Percentiles rank a stretch among this genome's conserved stretches.
Evolutionary conservation across 1,140 invertebrate genomes (phyloP).

Genomic region (Musca vetustissima): DNA sequence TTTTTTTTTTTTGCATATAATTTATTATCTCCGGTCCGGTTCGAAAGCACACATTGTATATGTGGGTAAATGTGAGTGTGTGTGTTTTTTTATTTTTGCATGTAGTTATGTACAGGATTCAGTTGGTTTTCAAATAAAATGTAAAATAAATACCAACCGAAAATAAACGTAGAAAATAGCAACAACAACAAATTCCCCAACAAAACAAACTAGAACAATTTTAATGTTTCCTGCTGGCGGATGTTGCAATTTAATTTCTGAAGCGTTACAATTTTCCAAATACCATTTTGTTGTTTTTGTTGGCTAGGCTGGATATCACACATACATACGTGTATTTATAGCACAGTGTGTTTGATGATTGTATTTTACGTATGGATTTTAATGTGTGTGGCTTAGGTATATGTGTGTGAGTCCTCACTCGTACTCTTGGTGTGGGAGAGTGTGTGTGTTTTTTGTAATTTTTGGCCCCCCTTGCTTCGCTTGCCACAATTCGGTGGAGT

Average conservation of each 20-base stretch:
- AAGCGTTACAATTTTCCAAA: constrained; percentile 27
- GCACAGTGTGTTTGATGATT: neutral
- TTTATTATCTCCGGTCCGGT: constrained; percentile 3
- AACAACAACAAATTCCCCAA: too few species aligned
- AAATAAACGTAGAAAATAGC: too few species aligned
- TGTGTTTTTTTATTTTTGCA: neutral
- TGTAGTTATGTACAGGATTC: too few species aligned
- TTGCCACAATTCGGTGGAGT: neutral
- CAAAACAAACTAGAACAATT: constrained; percentile 25
- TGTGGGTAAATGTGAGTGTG: neutral
- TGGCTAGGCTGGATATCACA: neutral
- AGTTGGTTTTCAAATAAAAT: too few species aligned
- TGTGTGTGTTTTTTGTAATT: neutral
- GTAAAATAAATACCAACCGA: too few species aligned
- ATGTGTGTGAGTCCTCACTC: too few species aligned
- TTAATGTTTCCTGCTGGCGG: constrained; percentile 26
- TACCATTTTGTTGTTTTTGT: neutral
- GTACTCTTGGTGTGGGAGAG: neutral
- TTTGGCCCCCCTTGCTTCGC: neutral
- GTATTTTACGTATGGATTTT: neutral
- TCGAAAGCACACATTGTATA: neutral
- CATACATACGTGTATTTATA: neutral
- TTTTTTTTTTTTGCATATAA: neutral
- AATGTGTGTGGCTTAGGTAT: neutral
- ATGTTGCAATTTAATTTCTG: constrained; percentile 32